Conservation (phyloP, 2,797 vertebrate species). For the Dermochelys coriacea region DNA sequence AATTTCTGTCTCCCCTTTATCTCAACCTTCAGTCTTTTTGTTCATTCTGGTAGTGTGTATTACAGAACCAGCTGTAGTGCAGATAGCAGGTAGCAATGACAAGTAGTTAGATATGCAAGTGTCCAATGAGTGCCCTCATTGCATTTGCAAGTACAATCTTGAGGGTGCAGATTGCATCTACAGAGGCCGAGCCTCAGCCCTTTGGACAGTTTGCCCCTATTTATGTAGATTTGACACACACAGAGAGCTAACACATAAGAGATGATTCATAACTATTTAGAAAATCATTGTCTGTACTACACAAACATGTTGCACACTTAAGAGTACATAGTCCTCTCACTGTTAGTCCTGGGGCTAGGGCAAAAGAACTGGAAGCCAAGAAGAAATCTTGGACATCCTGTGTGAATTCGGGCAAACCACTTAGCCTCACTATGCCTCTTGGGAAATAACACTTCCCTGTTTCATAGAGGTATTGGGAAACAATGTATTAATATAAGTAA, state of each 20-base stretch:
- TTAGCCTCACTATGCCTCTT: neutral
- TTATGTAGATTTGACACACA: neutral
- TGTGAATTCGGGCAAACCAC: neutral
- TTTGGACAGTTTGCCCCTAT: neutral
- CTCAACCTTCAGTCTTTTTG: neutral
- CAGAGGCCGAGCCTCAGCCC: neutral
- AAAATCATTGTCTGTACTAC: neutral
- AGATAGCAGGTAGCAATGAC: conserved; percentile 12
- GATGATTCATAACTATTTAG: neutral
- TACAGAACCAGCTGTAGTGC: neutral
- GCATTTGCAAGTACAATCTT: neutral
- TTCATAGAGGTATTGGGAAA: neutral
- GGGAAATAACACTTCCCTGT: neutral
- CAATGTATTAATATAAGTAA: neutral
- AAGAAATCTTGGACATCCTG: neutral
- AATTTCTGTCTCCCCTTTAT: neutral
- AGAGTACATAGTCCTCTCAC: neutral
- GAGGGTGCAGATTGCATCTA: neutral
- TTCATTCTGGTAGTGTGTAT: neutral
- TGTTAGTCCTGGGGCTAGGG: neutral
- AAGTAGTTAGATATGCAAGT: neutral
- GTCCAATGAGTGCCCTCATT: neutral
- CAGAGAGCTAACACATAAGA: neutral
- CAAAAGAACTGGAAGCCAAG: neutral
- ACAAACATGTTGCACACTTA: neutral